These are phyloP conservation scores for Halisarca cf. caerulea DNA, from an alignment of 37 sponge, comb jelly and placozoan genomes.

Conservation along the genomic window DNA sequence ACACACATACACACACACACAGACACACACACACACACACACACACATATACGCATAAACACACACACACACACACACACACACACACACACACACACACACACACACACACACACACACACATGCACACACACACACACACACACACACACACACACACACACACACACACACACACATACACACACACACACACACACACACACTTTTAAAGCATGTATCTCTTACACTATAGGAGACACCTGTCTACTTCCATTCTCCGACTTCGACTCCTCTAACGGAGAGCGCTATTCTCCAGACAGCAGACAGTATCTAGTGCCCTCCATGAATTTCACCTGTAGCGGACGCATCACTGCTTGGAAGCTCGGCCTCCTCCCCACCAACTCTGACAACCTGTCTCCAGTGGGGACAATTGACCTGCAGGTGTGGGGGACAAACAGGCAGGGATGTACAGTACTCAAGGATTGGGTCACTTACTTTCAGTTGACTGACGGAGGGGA, in stretches of 20 bases:
- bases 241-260: not conserved
- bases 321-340: not conserved
- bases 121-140: too few species aligned
- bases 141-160: too few species aligned
- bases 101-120: too few species aligned
- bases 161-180: too few species aligned
- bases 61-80: too few species aligned
- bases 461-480: not conserved
- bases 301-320: not conserved
- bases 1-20: too few species aligned
- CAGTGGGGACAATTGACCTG: not conserved
- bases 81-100: too few species aligned
- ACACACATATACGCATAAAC: too few species aligned
- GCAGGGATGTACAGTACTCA: not conserved
- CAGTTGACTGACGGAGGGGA: not conserved
- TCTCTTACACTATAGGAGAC: too few species aligned
- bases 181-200: too few species aligned
- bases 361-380: not conserved
- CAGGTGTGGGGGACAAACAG: not conserved
- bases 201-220: too few species aligned
- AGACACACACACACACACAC: too few species aligned
- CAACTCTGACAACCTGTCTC: not conserved
- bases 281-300: not conserved
- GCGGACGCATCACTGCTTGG: not conserved
- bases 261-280: not conserved